Conservation (phyloP, 2,888 invertebrate species). For the Sturmia bella region DNA sequence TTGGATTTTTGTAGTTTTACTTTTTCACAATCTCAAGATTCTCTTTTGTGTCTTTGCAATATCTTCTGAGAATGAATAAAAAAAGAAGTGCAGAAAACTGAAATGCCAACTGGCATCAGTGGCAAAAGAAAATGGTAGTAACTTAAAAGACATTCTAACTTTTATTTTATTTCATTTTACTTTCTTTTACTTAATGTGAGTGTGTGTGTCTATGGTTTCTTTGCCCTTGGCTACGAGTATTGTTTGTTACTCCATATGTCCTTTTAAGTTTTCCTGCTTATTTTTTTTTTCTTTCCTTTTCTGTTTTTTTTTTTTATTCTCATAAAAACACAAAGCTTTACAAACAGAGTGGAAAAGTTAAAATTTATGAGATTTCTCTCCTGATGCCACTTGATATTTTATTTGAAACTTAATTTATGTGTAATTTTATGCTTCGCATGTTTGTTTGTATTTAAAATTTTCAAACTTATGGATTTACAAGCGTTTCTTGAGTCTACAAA, state of each 20-base stretch:
- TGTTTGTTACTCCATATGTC: constrained; percentile 35
- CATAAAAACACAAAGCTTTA: constrained; percentile 4
- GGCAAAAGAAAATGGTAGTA: constrained; percentile 42
- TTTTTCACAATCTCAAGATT: background rate
- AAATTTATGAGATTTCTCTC: constrained; percentile 72
- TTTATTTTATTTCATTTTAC: constrained; percentile 21
- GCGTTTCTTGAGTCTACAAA: constrained; percentile 20
- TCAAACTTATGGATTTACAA: constrained; percentile 13
- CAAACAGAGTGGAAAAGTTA: constrained; percentile 61
- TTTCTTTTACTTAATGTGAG: background rate
- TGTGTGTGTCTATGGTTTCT: background rate
- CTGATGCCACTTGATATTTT: constrained; percentile 70
- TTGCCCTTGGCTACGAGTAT: background rate
- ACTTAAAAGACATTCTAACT: constrained; percentile 47
- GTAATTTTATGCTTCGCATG: constrained; percentile 60
- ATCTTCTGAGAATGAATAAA: constrained; percentile 35
- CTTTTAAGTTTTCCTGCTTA: constrained; percentile 19
- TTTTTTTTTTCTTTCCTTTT: constrained; percentile 8
- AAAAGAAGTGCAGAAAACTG: constrained; percentile 23
- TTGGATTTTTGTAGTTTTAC: background rate
- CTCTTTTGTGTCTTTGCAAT: constrained; percentile 49
- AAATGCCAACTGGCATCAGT: constrained; percentile 5
- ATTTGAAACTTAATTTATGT: constrained; percentile 68
- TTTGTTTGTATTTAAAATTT: constrained; percentile 39
- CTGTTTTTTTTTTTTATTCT: too few species aligned